phyloP scores from a whole-genome alignment of 1,140 invertebrate genomes.

The Neodiprion pinetum region DNA sequence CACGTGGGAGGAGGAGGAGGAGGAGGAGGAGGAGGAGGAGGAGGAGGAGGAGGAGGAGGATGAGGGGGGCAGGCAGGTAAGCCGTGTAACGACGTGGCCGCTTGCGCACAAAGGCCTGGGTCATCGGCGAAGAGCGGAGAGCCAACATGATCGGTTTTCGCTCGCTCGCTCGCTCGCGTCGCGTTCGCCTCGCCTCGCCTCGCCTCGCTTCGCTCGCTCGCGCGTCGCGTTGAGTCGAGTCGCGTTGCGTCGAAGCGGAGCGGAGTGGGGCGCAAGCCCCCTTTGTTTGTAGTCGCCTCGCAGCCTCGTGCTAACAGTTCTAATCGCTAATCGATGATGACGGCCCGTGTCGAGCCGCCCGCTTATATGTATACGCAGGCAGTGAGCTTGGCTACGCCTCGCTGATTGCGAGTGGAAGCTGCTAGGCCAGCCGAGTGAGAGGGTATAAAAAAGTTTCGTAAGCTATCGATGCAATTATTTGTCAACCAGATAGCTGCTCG shows the following conservation, averaged over 20 bases:
- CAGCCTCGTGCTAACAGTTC: conserved; percentile 4
- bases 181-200: too few species aligned
- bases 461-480: too few species aligned
- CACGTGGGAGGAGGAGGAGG: background rate
- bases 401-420: background rate
- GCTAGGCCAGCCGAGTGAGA: too few species aligned
- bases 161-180: background rate
- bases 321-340: conserved; percentile 4
- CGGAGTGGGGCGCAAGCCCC: background rate
- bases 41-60: background rate
- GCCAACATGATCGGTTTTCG: background rate
- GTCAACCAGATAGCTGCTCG: too few species aligned
- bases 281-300: conserved; percentile 7
- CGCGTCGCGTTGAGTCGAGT: too few species aligned
- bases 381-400: background rate
- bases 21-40: background rate
- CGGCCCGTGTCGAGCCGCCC: background rate
- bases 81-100: background rate
- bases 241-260: background rate
- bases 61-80: background rate
- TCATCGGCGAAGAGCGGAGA: background rate
- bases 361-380: too few species aligned
- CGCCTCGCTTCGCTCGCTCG: too few species aligned
- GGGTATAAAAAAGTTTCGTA: too few species aligned
- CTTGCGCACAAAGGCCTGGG: background rate